These are phyloP conservation scores for Zaprionus kolodkinae DNA, from an alignment of 1,140 invertebrate species.

Conservation along the genomic window DNA sequence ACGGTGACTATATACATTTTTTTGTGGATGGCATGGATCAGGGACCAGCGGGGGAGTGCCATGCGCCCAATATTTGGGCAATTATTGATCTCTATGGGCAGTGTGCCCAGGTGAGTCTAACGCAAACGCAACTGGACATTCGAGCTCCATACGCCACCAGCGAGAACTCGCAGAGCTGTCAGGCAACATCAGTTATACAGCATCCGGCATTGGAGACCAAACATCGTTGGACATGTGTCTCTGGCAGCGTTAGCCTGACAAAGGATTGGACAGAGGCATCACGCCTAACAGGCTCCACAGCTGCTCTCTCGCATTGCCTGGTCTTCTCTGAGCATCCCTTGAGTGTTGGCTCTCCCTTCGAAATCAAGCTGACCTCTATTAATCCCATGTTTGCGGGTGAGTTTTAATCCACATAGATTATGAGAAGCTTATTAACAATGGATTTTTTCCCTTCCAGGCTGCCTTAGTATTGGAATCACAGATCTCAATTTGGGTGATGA, in stretches of 20 bases:
- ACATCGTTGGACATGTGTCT: constrained; percentile 81
- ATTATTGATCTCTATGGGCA: constrained; percentile 97
- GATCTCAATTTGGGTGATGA: constrained; percentile 82
- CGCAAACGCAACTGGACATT: constrained; percentile 79
- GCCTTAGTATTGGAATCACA: constrained; percentile 79
- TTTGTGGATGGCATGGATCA: constrained; percentile 96
- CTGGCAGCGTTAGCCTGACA: constrained; percentile 77
- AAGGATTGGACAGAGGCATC: constrained; percentile 83
- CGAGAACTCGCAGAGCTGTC: constrained; percentile 83
- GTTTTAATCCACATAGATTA: neutral
- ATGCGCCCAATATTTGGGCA: constrained; percentile 94
- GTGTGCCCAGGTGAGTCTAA: constrained; percentile 92
- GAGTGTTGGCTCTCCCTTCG: constrained; percentile 79
- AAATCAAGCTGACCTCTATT: constrained; percentile 76
- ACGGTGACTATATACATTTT: constrained; percentile 94
- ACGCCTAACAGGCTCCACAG: constrained; percentile 62
- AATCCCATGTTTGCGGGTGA: constrained; percentile 81
- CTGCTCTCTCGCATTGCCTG: constrained; percentile 74
- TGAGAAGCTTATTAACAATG: neutral
- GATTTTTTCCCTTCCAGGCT: constrained; percentile 47
- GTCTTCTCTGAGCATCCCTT: constrained; percentile 82
- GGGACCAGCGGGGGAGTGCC: constrained; percentile 92
- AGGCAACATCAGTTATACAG: constrained; percentile 83
- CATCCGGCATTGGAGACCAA: constrained; percentile 76
- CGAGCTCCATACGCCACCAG: constrained; percentile 83